Conservation (phyloP, 2,113 vertebrate species). For the Misgurnus anguillicaudatus region DNA sequence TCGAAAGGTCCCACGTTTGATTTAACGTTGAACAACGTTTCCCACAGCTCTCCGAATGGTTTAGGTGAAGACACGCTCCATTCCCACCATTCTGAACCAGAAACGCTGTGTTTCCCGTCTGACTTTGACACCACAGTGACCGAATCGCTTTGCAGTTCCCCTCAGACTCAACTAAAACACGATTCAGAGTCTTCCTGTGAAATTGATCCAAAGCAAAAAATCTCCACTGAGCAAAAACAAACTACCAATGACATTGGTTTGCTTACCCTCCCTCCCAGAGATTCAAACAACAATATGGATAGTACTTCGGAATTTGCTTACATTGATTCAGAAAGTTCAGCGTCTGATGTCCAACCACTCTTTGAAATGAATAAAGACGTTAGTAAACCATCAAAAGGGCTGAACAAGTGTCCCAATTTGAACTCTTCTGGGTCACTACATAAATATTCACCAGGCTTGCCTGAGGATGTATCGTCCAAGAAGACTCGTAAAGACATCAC, state of each 20-base stretch:
- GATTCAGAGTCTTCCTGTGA: conserved; percentile 29
- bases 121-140: conserved; percentile 51
- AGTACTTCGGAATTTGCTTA: conserved; percentile 69
- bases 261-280: conserved; percentile 55
- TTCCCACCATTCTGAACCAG: conserved; percentile 34
- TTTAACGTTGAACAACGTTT: background rate
- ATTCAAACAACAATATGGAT: conserved; percentile 72
- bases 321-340: conserved; percentile 74
- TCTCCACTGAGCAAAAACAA: background rate
- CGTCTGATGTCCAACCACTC: conserved; percentile 56
- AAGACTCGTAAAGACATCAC: background rate
- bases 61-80: conserved; percentile 11
- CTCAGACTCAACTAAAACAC: conserved; percentile 28
- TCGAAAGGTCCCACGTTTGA: conserved; percentile 47
- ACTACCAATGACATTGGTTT: conserved; percentile 54
- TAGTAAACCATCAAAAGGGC: conserved; percentile 7
- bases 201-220: background rate
- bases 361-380: conserved; percentile 34
- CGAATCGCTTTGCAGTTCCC: conserved; percentile 53
- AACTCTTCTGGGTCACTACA: background rate
- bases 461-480: conserved; percentile 37
- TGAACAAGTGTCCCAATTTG: background rate
- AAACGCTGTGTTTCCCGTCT: conserved; percentile 41
- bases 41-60: background rate
- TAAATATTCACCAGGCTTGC: background rate